These are phyloP conservation scores for Araneus ventricosus DNA, from an alignment of 1,140 invertebrate species.

Conservation along the genomic window DNA sequence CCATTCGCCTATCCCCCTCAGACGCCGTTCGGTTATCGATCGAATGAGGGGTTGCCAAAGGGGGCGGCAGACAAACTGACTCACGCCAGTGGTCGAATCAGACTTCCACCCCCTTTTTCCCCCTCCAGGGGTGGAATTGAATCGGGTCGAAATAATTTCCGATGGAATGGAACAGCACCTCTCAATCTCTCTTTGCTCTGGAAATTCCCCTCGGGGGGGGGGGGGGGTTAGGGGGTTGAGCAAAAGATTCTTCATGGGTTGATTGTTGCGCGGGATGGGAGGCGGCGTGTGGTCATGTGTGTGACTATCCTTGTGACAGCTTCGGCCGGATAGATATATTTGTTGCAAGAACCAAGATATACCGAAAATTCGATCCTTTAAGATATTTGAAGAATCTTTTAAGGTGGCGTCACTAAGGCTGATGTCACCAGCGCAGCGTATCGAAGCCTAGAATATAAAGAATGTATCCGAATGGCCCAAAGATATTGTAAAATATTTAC, in stretches of 20 bases:
- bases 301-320: not conserved
- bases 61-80: slow-evolving; percentile 27
- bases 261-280: slow-evolving; percentile 3
- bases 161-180: slow-evolving; percentile 50
- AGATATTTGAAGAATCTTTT: too few species aligned
- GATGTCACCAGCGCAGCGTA: too few species aligned
- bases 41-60: slow-evolving; percentile 3
- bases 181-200: slow-evolving; percentile 41
- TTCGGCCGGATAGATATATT: not conserved
- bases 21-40: slow-evolving; percentile 39
- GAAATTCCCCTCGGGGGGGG: not conserved
- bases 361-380: not conserved
- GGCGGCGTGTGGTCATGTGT: not conserved
- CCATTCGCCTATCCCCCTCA: not conserved
- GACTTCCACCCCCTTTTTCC: not conserved
- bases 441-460: too few species aligned
- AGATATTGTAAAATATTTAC: too few species aligned
- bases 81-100: slow-evolving; percentile 51
- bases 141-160: slow-evolving; percentile 72
- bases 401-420: too few species aligned
- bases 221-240: not conserved
- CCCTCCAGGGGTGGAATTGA: slow-evolving; percentile 33
- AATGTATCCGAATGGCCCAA: too few species aligned
- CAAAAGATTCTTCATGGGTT: slow-evolving; percentile 12
- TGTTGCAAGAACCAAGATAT: not conserved